Evolutionary conservation across 2,888 invertebrate species (phyloP).

Genomic region (Ischnus inquisitorius): DNA sequence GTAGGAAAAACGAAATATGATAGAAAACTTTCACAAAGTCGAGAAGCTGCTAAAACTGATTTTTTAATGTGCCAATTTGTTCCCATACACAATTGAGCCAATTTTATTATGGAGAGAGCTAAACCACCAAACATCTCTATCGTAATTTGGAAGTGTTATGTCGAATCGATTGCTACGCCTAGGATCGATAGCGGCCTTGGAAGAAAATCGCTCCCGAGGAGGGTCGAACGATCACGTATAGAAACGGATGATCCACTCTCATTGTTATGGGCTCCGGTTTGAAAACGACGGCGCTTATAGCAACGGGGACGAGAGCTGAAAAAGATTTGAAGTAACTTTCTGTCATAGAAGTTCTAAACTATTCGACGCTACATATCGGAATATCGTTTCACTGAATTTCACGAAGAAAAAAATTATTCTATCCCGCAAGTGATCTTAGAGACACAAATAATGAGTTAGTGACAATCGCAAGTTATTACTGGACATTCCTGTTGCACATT

Average conservation of each 20-base stretch:
- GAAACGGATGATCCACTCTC: slow-evolving; percentile 62
- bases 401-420: too few relatives aligned
- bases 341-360: neutral
- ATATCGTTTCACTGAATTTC: too few relatives aligned
- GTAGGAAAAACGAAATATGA: neutral
- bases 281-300: neutral
- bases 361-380: neutral
- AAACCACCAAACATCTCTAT: neutral
- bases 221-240: slow-evolving; percentile 37
- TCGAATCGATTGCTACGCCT: neutral
- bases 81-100: neutral
- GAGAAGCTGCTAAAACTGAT: too few relatives aligned
- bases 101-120: too few relatives aligned
- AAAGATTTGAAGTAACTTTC: slow-evolving; percentile 6
- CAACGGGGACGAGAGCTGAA: slow-evolving; percentile 32
- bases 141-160: neutral
- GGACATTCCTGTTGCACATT: too few relatives aligned
- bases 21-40: too few relatives aligned
- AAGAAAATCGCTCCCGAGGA: slow-evolving; percentile 18
- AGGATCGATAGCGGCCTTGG: slow-evolving; percentile 33
- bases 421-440: too few relatives aligned
- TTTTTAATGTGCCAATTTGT: neutral
- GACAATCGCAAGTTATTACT: too few relatives aligned
- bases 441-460: too few relatives aligned
- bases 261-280: slow-evolving; percentile 18